Conservation (phyloP, 1,140 invertebrate genomes). For the Macrobrachium rosenbergii region DNA sequence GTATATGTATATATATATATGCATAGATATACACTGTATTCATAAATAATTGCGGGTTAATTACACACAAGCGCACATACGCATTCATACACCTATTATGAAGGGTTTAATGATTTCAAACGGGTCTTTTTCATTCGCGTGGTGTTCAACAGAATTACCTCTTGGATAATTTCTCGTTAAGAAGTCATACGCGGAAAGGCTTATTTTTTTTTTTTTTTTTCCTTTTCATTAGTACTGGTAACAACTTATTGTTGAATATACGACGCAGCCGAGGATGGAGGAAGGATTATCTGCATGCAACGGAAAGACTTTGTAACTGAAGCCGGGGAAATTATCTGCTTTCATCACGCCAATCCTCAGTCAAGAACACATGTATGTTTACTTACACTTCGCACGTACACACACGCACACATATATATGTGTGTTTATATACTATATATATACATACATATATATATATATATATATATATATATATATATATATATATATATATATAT, state of each 20-base stretch:
- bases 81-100: background rate
- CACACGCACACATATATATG: background rate
- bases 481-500: background rate
- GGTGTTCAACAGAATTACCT: background rate
- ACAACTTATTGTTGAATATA: too few species aligned
- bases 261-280: too few species aligned
- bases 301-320: background rate
- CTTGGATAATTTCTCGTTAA: background rate
- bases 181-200: too few species aligned
- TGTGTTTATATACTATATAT: background rate
- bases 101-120: too few species aligned
- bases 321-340: background rate
- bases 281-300: too few species aligned
- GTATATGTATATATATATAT: conserved; percentile 5
- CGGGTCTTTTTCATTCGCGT: too few species aligned
- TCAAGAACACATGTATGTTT: background rate
- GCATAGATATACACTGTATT: background rate
- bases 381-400: background rate
- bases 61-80: background rate
- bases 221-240: too few species aligned
- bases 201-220: too few species aligned
- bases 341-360: background rate
- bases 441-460: background rate
- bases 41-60: background rate
- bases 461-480: background rate